A percentile compares a stretch with the other conserved stretches of the same genome.
phyloP scores from a whole-genome alignment of 2,888 invertebrate species.

The Sarcophaga caerulescens region DNA sequence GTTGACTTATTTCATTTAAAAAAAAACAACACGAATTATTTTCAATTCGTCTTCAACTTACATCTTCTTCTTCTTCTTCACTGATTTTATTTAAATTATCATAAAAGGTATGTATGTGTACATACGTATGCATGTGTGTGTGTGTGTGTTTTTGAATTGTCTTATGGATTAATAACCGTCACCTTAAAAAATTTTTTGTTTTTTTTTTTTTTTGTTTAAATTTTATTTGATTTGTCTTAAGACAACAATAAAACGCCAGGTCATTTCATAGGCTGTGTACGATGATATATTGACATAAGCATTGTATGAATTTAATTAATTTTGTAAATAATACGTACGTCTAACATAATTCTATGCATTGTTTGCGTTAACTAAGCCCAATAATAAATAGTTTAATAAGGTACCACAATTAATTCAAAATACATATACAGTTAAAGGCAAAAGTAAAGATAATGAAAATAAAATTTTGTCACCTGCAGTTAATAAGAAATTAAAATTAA shows the following conservation, averaged over 20 bases:
- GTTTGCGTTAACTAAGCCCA: too few relatives aligned
- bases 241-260: background rate
- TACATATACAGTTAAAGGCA: too few relatives aligned
- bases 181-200: background rate
- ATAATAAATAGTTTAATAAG: background rate
- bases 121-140: conserved; percentile 10
- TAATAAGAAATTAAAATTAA: too few relatives aligned
- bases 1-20: background rate
- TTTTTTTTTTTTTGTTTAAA: background rate
- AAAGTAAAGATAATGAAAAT: too few relatives aligned
- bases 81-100: background rate
- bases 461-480: too few relatives aligned
- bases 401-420: background rate
- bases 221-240: background rate
- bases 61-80: background rate
- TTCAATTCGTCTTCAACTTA: background rate
- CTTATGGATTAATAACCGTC: conserved; percentile 13
- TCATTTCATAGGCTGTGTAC: background rate
- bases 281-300: conserved; percentile 14
- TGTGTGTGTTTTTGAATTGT: background rate
- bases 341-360: background rate
- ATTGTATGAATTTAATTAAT: conserved; percentile 9
- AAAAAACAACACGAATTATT: background rate
- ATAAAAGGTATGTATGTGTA: conserved; percentile 26
- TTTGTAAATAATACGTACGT: background rate